A percentile compares a stretch with the other conserved stretches of the same genome.
Conservation (phyloP, 2,888 invertebrate genomes). For the Sarcophaga variegata region DNA sequence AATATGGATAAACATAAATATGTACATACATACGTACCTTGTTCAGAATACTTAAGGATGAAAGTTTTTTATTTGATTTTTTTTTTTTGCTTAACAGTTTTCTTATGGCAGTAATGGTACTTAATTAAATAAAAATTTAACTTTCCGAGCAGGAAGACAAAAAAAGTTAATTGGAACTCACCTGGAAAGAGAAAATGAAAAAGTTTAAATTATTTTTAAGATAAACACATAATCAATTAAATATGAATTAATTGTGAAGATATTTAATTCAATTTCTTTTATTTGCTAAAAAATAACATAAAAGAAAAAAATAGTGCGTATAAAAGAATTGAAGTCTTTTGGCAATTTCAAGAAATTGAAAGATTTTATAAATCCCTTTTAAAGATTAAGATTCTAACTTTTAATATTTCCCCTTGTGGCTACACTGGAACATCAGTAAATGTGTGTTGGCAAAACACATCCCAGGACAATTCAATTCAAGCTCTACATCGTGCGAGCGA, state of each 20-base stretch:
- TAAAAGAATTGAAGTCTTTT: neutral
- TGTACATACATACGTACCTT: neutral
- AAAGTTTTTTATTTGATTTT: conserved; percentile 12
- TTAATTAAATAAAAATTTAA: conserved; percentile 41
- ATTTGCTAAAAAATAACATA: too few relatives aligned
- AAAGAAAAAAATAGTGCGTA: neutral
- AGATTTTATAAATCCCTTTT: neutral
- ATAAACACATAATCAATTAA: conserved; percentile 1
- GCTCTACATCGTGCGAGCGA: neutral
- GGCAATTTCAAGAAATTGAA: neutral
- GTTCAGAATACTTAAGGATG: conserved; percentile 6
- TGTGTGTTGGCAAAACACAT: conserved; percentile 8
- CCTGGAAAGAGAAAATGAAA: conserved; percentile 47
- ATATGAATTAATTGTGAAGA: neutral
- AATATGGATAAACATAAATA: neutral
- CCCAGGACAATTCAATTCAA: conserved; percentile 46
- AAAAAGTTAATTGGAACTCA: conserved; percentile 41
- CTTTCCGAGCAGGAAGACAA: conserved; percentile 1
- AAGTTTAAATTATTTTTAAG: conserved; percentile 6
- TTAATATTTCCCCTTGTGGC: neutral
- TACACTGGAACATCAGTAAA: neutral
- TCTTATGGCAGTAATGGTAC: conserved; percentile 3
- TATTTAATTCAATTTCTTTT: too few relatives aligned
- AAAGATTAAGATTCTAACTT: conserved; percentile 1
- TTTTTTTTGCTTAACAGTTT: neutral